Evolutionary conservation across 2,113 vertebrate species (phyloP), one percentile per base, ranked within the genome.

Genomic region (Podarcis cretensis): DNA sequence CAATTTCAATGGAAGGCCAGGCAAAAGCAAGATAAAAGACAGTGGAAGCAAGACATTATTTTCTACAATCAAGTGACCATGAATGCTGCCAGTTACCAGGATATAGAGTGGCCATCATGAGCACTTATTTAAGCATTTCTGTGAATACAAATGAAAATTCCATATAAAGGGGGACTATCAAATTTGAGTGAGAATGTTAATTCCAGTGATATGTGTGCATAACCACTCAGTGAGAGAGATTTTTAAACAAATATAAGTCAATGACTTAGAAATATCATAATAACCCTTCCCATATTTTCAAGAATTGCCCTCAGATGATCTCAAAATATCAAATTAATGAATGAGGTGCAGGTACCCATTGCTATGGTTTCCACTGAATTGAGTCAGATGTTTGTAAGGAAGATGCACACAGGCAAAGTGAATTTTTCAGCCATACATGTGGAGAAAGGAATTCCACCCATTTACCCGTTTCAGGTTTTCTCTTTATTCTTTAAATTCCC

Each of bases 1-100:
- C 98, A 99, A 99, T 98, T 99, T 98, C 97, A 99, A 99, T 98
- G 97, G 98, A 98, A 98, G 98, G 98, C 98, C 97, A 98, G 96
- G 92, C 94, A 91, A 93, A 97, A 97, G 96, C 96, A 97, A 97
- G 97, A 97, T 95, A 96, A 96, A 98, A 95, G 95, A 93, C 97
- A 87, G 92, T 95, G 94, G 96, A 97, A 96, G 93, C 94, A 96
- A 94, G 89, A 94, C 96, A 95, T 97, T 97, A 97, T 97, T 98
- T 97, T 87, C 94, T 91, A 96, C 95, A 97, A 94, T 95, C 92
- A 97, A 97, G 90, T 96, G 94, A 93, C 84, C 90, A 87, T 95
- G 95, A 97, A 96, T 95, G 95, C 96, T 96, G 93, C 90, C 95
- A 93, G 95, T 96, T 96, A 96, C 88, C 93, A 92, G 91, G 83